Conservation (phyloP, 2,888 invertebrate genomes). For the Polydrusus tereticollis region DNA sequence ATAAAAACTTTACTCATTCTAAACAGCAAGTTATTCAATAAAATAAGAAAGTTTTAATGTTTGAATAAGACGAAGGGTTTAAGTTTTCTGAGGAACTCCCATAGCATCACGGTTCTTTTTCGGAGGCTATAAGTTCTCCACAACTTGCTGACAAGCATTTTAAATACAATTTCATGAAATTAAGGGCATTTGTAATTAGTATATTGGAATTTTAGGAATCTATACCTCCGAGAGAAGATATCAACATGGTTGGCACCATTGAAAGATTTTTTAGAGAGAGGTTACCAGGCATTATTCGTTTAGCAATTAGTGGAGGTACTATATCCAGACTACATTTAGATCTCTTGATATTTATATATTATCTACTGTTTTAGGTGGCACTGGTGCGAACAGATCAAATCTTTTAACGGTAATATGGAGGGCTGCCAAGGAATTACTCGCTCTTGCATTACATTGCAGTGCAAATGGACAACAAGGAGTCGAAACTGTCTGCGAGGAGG, state of each 20-base stretch:
- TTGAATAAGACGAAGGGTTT: no score
- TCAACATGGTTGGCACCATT: conserved; percentile 63
- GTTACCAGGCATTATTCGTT: conserved; percentile 61
- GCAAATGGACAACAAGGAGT: conserved; percentile 65
- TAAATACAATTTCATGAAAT: no score
- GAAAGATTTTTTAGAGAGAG: conserved; percentile 61
- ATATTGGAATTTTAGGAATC: conserved; percentile 55
- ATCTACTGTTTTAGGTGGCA: conserved; percentile 3
- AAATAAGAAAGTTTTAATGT: no score
- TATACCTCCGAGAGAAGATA: conserved; percentile 61
- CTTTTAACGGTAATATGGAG: conserved; percentile 51
- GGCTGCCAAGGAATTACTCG: conserved; percentile 59
- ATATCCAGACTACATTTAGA: no score
- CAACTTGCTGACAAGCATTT: no score
- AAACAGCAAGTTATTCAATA: no score
- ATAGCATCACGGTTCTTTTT: no score
- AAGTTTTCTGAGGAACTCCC: no score
- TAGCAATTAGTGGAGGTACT: conserved; percentile 51
- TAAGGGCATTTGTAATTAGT: not conserved
- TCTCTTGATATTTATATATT: not conserved
- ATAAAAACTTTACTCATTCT: no score
- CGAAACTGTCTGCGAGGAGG: conserved; percentile 62
- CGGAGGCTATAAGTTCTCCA: no score
- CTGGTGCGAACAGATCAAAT: conserved; percentile 15
- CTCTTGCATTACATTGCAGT: conserved; percentile 61